These are phyloP conservation scores for Hippocampus kuda DNA, from an alignment of 2,797 vertebrate species.

Conservation along the genomic window DNA sequence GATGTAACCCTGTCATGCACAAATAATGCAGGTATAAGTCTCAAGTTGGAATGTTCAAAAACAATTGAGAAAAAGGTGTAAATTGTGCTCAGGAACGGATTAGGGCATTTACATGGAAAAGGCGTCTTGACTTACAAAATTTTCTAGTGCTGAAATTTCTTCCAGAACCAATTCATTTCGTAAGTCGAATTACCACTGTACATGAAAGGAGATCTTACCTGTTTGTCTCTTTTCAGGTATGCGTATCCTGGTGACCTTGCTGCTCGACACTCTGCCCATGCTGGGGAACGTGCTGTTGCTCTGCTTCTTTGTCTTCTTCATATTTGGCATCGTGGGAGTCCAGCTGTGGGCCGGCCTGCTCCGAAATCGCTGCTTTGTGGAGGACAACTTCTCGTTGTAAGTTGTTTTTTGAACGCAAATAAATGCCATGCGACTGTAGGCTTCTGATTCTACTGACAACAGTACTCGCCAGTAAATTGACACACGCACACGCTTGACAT, in stretches of 20 bases:
- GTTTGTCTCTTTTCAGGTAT: conserved; percentile 71
- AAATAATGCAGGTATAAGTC: background rate
- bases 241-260: conserved; percentile 96
- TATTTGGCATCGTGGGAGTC: conserved; percentile 94
- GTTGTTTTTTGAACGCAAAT: conserved; percentile 39
- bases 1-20: too few relatives aligned
- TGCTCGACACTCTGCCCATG: conserved; percentile 96
- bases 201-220: background rate
- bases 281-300: conserved; percentile 92
- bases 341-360: conserved; percentile 93
- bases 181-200: too few relatives aligned
- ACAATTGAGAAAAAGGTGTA: background rate
- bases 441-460: too few relatives aligned
- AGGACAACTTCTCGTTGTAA: conserved; percentile 92
- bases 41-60: background rate
- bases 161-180: too few relatives aligned
- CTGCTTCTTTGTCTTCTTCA: conserved; percentile 99
- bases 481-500: background rate
- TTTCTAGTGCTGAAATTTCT: too few relatives aligned
- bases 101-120: too few relatives aligned
- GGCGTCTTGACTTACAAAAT: too few relatives aligned
- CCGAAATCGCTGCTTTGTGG: conserved; percentile 77
- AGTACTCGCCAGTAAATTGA: background rate
- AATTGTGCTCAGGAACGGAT: background rate
- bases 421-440: too few relatives aligned